A percentile compares a stretch with the other conserved stretches of the same genome.
phyloP scores from a whole-genome alignment of 2,113 vertebrate species.

The Centrocercus urophasianus region DNA sequence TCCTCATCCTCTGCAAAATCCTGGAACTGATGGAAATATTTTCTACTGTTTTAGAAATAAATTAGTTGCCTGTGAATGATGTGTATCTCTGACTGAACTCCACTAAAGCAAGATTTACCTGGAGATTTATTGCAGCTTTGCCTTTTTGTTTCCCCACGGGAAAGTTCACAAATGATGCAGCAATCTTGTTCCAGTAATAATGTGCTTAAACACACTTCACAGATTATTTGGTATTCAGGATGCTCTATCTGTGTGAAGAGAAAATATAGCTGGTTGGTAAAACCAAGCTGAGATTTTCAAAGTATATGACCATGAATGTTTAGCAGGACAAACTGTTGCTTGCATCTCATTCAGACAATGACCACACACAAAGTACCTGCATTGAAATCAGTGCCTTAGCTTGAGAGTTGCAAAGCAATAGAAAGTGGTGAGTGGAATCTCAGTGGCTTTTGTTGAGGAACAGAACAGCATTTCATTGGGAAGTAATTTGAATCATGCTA shows the following conservation, averaged over 20 bases:
- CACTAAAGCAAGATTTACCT: slow-evolving; percentile 57
- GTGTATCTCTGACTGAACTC: slow-evolving; percentile 52
- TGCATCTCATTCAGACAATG: slow-evolving; percentile 16
- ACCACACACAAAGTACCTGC: not conserved
- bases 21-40: not conserved
- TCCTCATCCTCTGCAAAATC: slow-evolving; percentile 20
- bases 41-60: slow-evolving; percentile 40
- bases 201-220: slow-evolving; percentile 64
- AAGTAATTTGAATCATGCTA: not conserved
- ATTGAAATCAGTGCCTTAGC: slow-evolving; percentile 31
- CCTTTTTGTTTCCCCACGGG: slow-evolving; percentile 66
- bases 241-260: not conserved
- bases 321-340: slow-evolving; percentile 23
- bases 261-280: slow-evolving; percentile 22
- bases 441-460: not conserved
- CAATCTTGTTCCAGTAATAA: slow-evolving; percentile 65
- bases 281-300: slow-evolving; percentile 34
- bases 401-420: not conserved
- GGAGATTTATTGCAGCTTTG: slow-evolving; percentile 67
- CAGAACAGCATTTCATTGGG: slow-evolving; percentile 28
- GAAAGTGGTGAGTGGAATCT: slow-evolving; percentile 29
- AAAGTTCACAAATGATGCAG: slow-evolving; percentile 70
- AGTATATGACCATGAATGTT: not conserved
- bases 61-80: slow-evolving; percentile 51
- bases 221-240: slow-evolving; percentile 65